These are phyloP conservation scores for Deilephila porcellus DNA, from an alignment of 2,888 invertebrate genomes.

Conservation along the genomic window DNA sequence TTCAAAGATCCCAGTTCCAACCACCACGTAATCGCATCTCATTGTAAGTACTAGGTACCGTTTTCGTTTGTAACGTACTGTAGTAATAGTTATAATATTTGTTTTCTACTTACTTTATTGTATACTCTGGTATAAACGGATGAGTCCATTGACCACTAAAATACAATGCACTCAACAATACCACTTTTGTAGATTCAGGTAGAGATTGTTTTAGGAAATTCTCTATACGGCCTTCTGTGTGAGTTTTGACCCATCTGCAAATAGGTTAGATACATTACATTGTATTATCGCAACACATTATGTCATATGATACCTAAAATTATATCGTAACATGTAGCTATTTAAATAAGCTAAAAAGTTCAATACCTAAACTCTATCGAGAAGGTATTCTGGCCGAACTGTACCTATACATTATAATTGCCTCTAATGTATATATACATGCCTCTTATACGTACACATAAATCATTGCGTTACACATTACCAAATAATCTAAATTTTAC, in stretches of 20 bases:
- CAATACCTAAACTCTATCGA: too few relatives aligned
- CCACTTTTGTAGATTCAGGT: slow-evolving; percentile 82
- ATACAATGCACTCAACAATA: slow-evolving; percentile 88
- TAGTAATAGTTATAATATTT: background rate
- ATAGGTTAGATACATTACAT: background rate
- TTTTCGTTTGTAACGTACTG: background rate
- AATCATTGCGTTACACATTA: background rate
- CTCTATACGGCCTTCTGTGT: slow-evolving; percentile 86
- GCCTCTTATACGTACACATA: too few relatives aligned
- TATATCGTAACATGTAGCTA: too few relatives aligned
- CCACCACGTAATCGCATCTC: too few relatives aligned
- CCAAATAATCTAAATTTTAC: background rate
- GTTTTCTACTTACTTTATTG: slow-evolving; percentile 77
- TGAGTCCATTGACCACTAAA: slow-evolving; percentile 89
- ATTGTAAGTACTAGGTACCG: background rate
- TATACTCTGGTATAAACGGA: slow-evolving; percentile 84
- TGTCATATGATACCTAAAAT: too few relatives aligned
- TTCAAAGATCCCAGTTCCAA: too few relatives aligned
- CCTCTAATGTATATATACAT: too few relatives aligned
- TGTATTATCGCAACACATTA: background rate
- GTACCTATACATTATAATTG: too few relatives aligned
- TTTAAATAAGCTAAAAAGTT: too few relatives aligned
- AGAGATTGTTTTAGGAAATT: slow-evolving; percentile 84
- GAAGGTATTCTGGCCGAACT: too few relatives aligned
- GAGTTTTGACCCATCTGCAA: slow-evolving; percentile 86